These are phyloP conservation scores for Psittacara wagleri DNA, from an alignment of 2,113 vertebrate genomes.

Conservation along the genomic window DNA sequence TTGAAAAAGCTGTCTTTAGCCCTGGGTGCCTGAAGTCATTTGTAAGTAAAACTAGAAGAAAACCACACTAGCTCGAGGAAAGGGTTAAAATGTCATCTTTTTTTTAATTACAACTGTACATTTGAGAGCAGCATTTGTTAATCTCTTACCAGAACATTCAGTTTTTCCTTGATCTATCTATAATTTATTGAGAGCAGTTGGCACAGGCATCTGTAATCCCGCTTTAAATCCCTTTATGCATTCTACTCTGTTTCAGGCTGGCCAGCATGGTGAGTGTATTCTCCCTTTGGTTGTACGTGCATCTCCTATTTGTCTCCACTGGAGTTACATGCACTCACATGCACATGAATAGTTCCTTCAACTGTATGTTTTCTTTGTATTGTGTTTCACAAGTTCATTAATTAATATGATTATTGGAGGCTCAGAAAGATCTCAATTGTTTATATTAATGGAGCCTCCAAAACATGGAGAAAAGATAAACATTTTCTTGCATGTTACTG, in stretches of 20 bases:
- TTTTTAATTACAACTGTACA: background rate
- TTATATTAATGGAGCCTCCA: background rate
- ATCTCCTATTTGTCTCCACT: background rate
- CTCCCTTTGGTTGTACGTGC: background rate
- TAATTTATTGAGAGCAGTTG: conserved; percentile 20
- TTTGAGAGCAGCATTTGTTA: conserved; percentile 5
- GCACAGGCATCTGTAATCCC: conserved; percentile 33
- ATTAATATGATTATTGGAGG: background rate
- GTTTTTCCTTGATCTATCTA: conserved; percentile 49
- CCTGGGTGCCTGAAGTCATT: background rate
- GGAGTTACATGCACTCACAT: background rate
- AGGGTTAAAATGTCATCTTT: background rate
- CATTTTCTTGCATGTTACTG: background rate
- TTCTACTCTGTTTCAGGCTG: background rate
- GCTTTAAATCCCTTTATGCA: conserved; percentile 11
- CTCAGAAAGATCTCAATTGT: background rate
- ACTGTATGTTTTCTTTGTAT: background rate
- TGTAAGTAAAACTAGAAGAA: background rate
- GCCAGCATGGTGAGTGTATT: background rate
- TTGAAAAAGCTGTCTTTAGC: background rate
- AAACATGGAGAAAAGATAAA: background rate
- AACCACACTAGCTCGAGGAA: background rate
- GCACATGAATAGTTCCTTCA: background rate
- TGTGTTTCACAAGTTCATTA: background rate
- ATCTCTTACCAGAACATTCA: conserved; percentile 38